These are phyloP conservation scores for Neotoxoptera formosana DNA, from an alignment of 1,140 invertebrate genomes.

Conservation along the genomic window DNA sequence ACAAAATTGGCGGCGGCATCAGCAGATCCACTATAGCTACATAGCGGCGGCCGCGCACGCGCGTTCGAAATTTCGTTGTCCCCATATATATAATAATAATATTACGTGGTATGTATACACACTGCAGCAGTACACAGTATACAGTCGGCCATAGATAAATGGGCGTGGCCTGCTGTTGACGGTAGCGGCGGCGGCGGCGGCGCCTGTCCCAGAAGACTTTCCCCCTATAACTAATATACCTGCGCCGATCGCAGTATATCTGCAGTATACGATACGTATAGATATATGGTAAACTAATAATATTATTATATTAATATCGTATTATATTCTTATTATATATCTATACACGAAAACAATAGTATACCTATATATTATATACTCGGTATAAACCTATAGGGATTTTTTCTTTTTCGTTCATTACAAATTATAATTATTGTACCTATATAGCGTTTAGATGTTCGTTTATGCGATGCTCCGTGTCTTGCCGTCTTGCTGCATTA, in stretches of 20 bases:
- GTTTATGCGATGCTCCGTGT: too few species aligned
- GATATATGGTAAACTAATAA: too few species aligned
- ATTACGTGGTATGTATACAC: too few species aligned
- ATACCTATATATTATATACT: not conserved
- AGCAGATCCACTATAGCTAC: not conserved
- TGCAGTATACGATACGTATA: not conserved
- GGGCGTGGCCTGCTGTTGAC: conserved; percentile 16
- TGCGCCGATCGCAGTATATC: not conserved
- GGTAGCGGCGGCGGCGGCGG: not conserved
- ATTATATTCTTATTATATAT: too few species aligned
- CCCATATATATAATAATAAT: too few species aligned
- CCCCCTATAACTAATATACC: not conserved
- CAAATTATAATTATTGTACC: too few species aligned
- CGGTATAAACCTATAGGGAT: not conserved
- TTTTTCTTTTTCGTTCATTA: too few species aligned
- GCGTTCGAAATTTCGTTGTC: not conserved
- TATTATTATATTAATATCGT: not conserved
- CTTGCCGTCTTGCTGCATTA: too few species aligned
- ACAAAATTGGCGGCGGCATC: not conserved
- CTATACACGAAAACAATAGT: not conserved
- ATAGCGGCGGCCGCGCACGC: not conserved
- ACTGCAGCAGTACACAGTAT: not conserved
- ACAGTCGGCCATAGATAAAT: conserved; percentile 36
- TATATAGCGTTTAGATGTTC: too few species aligned
- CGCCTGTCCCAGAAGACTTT: not conserved